Base-by-base conservation (phyloP, 2,888 invertebrate genomes). In the Tenthredo livida region DNA sequence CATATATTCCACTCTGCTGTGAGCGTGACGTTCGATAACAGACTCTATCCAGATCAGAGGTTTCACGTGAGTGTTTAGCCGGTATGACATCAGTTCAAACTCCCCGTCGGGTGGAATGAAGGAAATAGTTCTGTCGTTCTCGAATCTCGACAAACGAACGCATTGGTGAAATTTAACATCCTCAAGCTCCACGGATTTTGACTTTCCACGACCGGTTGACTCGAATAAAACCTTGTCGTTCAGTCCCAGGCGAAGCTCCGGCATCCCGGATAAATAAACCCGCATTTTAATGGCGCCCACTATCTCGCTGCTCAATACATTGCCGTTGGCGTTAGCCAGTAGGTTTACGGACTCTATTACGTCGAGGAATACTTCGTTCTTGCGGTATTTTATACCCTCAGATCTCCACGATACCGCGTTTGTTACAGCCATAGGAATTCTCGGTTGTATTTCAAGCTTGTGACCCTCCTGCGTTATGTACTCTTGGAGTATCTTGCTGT, bases 161-260 rank as follows among this genome's bases (percentile, higher is more conserved):
- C 99, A 99, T 92, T 99, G 99, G 93, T 99, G 99, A 92, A 99
- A 99, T 92, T 99, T 99, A 0, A 99, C 99, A 94, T 99, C 99
- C 94, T 99, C 99, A 86, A 99, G 93, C 93, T 99, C 99, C 0
- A 99, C 99, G 29, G 99, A 98, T 93, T 99, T 99, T 25, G 98
- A 99, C 94, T 99, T 99, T 0, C 98, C 99, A 87, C 99, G 95
- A 2, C 99, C 99, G 0, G 99, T 99, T 89, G 98, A 98, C 93
- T 99, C 99, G 94, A 99, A 99, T 1, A 99, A 94, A 4, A 99
- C 97, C 94, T 99, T 99, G 93, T 99, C 99, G 93, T 99, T 99
- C 1, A 99, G 95, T 0, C 99, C 99, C 37, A 99, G 95, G 75
- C 99, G 96, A 84, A 99, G 93, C 93, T 99, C 99, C 0, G 99